Evolutionary conservation across 2,113 vertebrate genomes (phyloP).

Genomic region (Neotoma lepida): DNA sequence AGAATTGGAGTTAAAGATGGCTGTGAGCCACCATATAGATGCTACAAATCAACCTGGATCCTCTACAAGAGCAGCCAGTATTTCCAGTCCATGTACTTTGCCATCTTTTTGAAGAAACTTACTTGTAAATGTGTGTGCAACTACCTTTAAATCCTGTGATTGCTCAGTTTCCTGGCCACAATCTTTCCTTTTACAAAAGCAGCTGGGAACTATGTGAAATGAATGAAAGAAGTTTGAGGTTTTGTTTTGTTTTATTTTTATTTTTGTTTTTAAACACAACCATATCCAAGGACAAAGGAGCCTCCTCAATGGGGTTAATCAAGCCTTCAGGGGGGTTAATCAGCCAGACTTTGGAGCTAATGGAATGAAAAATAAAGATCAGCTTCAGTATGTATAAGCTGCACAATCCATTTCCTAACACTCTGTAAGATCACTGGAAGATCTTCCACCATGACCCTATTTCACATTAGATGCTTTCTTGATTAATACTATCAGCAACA

Average conservation of each 20-base stretch:
- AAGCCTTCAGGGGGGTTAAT: not conserved
- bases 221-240: not conserved
- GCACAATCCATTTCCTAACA: not conserved
- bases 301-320: not conserved
- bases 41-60: not conserved
- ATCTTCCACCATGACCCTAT: not conserved
- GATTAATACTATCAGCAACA: not conserved
- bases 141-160: not conserved
- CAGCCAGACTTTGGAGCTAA: not conserved
- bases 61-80: not conserved
- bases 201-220: not conserved
- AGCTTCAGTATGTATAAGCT: not conserved
- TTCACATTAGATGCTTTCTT: not conserved
- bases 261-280: not conserved
- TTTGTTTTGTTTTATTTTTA: not conserved
- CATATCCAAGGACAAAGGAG: not conserved
- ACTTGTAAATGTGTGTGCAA: not conserved
- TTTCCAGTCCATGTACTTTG: not conserved
- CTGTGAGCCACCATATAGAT: not conserved
- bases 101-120: not conserved
- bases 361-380: not conserved
- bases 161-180: not conserved
- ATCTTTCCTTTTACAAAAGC: not conserved
- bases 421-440: not conserved
- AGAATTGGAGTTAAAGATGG: not conserved